A percentile compares a stretch with the other conserved stretches of the same genome.
Evolutionary conservation across 2,797 vertebrate species (phyloP).

Genomic region (Coreius guichenoti): DNA sequence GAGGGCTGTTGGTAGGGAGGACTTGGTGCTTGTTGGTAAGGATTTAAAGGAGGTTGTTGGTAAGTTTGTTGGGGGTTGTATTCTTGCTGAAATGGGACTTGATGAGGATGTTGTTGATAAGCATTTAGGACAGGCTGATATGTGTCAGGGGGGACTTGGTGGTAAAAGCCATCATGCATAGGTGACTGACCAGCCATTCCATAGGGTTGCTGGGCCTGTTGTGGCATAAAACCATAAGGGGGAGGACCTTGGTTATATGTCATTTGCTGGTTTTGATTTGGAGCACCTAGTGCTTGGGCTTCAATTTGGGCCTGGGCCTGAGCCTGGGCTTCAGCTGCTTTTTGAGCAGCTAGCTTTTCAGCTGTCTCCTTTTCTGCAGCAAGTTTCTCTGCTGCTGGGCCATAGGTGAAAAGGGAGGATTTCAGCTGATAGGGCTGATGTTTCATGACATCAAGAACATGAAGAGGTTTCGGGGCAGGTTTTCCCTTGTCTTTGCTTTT

Average conservation of each 20-base stretch:
- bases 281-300: slow-evolving; percentile 59
- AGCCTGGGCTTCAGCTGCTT: slow-evolving; percentile 62
- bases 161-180: slow-evolving; percentile 76
- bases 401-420: slow-evolving; percentile 93
- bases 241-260: slow-evolving; percentile 74
- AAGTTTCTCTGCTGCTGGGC: slow-evolving; percentile 79
- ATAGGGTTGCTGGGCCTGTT: slow-evolving; percentile 79
- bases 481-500: slow-evolving; percentile 83
- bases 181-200: slow-evolving; percentile 76
- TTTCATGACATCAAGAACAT: slow-evolving; percentile 96
- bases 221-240: slow-evolving; percentile 74
- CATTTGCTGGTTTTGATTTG: slow-evolving; percentile 78
- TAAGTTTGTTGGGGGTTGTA: slow-evolving; percentile 67
- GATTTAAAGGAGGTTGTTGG: slow-evolving; percentile 70
- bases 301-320: slow-evolving; percentile 41
- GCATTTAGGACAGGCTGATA: slow-evolving; percentile 72
- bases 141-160: slow-evolving; percentile 67
- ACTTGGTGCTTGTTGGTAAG: slow-evolving; percentile 66
- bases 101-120: slow-evolving; percentile 70
- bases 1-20: slow-evolving; percentile 60
- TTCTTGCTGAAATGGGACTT: slow-evolving; percentile 68
- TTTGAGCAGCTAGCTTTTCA: slow-evolving; percentile 59
- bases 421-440: slow-evolving; percentile 96
- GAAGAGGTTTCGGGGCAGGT: slow-evolving; percentile 90
- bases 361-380: slow-evolving; percentile 62